A percentile compares a stretch with the other conserved stretches of the same genome.
Evolutionary conservation across 2,797 vertebrate species (phyloP).

Genomic region (Nothura maculosa): DNA sequence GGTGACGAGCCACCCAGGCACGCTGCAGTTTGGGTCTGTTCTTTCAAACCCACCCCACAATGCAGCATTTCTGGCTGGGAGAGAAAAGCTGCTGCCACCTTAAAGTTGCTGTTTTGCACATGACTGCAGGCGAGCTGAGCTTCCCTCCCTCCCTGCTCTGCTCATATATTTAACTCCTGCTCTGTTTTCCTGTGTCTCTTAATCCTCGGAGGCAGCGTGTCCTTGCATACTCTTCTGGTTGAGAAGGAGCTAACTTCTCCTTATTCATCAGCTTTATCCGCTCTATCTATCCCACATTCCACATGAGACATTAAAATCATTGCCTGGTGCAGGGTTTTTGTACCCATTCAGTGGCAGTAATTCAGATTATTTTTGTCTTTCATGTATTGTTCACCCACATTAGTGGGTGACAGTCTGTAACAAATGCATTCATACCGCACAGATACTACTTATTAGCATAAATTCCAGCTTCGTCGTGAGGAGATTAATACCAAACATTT

Average conservation of each 20-base stretch:
- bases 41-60: slow-evolving; percentile 1
- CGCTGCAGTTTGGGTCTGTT: not conserved
- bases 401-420: slow-evolving; percentile 33
- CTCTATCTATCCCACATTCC: not conserved
- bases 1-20: not conserved
- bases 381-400: not conserved
- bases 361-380: slow-evolving; percentile 40
- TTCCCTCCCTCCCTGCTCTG: not conserved
- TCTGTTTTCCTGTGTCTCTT: not conserved
- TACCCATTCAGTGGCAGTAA: slow-evolving; percentile 1
- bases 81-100: slow-evolving; percentile 30
- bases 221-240: not conserved
- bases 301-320: not conserved
- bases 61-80: accelerated
- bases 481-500: slow-evolving; percentile 39
- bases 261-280: slow-evolving; percentile 10
- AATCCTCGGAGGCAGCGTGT: slow-evolving; percentile 5
- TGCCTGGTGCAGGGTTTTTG: not conserved
- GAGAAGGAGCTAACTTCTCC: not conserved
- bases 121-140: not conserved
- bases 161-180: not conserved
- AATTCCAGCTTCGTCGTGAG: slow-evolving; percentile 16
- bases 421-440: not conserved
- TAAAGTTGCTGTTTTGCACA: slow-evolving; percentile 4
- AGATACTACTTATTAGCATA: slow-evolving; percentile 36